A percentile compares a stretch with the other conserved stretches of the same genome.
Evolutionary conservation across 2,113 vertebrate species (phyloP).

Genomic region (Electrona antarctica): DNA sequence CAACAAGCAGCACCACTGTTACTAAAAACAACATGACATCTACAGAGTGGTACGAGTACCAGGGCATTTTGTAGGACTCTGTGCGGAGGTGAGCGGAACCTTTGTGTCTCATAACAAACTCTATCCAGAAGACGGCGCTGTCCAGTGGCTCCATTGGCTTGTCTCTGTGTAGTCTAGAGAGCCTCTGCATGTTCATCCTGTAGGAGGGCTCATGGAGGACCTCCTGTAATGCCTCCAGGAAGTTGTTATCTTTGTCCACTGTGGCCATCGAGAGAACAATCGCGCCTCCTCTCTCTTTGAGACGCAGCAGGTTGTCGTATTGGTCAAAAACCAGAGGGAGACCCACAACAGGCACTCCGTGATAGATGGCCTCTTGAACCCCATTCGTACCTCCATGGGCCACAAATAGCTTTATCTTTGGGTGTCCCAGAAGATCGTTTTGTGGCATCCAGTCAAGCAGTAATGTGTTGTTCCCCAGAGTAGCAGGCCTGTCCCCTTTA

Average conservation of each 20-base stretch:
- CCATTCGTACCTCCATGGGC: slow-evolving; percentile 76
- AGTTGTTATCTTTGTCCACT: slow-evolving; percentile 50
- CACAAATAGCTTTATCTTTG: slow-evolving; percentile 68
- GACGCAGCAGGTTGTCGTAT: slow-evolving; percentile 69
- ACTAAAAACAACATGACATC: slow-evolving; percentile 64
- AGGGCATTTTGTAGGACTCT: slow-evolving; percentile 70
- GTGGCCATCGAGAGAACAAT: slow-evolving; percentile 47
- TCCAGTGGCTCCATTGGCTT: slow-evolving; percentile 67
- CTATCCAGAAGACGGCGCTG: slow-evolving; percentile 78
- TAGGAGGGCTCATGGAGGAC: slow-evolving; percentile 74
- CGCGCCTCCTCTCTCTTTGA: slow-evolving; percentile 64
- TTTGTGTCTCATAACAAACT: slow-evolving; percentile 78
- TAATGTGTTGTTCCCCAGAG: slow-evolving; percentile 74
- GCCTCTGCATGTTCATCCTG: slow-evolving; percentile 71
- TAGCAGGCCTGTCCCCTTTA: slow-evolving; percentile 48
- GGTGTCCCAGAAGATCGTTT: slow-evolving; percentile 75
- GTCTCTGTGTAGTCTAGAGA: slow-evolving; percentile 75
- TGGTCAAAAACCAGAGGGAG: slow-evolving; percentile 72
- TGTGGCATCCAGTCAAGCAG: slow-evolving; percentile 76
- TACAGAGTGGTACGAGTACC: slow-evolving; percentile 73
- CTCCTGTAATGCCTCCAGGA: slow-evolving; percentile 59
- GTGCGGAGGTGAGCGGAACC: slow-evolving; percentile 73
- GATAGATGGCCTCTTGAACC: slow-evolving; percentile 74
- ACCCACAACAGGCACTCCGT: slow-evolving; percentile 69
- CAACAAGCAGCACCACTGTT: not conserved